Evolutionary conservation across 2,797 vertebrate species (phyloP).

Genomic region (Clarias pachynema): DNA sequence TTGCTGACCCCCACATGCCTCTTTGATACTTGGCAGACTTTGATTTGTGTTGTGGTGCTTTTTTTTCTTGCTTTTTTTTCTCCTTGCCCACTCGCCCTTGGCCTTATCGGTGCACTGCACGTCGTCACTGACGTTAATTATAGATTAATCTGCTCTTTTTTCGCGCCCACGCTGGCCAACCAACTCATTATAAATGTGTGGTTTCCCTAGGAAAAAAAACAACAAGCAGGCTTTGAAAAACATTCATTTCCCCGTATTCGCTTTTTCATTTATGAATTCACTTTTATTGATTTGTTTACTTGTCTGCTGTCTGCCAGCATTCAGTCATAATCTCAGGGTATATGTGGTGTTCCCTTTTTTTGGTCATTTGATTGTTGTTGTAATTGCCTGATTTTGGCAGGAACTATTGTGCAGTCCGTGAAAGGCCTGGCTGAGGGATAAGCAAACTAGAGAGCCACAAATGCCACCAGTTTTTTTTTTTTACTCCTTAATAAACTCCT

Average conservation of each 20-base stretch:
- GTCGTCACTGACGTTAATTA: slow-evolving; percentile 50
- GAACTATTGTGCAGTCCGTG: not conserved
- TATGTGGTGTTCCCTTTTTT: not conserved
- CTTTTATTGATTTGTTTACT: slow-evolving; percentile 30
- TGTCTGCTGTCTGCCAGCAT: not conserved
- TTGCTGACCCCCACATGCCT: slow-evolving; percentile 28
- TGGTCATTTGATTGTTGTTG: slow-evolving; percentile 13
- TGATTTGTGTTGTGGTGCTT: slow-evolving; percentile 41
- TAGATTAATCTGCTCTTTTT: slow-evolving; percentile 51
- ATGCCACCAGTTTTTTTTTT: not conserved
- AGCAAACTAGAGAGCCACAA: not conserved
- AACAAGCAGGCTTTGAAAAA: not conserved
- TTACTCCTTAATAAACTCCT: not conserved
- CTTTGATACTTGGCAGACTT: slow-evolving; percentile 42
- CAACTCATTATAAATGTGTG: slow-evolving; percentile 30
- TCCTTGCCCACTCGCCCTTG: slow-evolving; percentile 29
- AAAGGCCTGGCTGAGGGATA: not conserved
- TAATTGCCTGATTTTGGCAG: slow-evolving; percentile 34
- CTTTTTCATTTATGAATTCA: slow-evolving; percentile 15
- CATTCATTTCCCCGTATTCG: slow-evolving; percentile 5
- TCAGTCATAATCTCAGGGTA: slow-evolving; percentile 9
- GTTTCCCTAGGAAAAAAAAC: not conserved
- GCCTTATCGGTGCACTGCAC: slow-evolving; percentile 46
- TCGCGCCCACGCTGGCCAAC: slow-evolving; percentile 13
- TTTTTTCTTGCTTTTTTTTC: not conserved